Evolutionary conservation across 1,140 invertebrate genomes (phyloP), one percentile per base, ranked within the genome.

Genomic region (Nasonia giraulti): DNA sequence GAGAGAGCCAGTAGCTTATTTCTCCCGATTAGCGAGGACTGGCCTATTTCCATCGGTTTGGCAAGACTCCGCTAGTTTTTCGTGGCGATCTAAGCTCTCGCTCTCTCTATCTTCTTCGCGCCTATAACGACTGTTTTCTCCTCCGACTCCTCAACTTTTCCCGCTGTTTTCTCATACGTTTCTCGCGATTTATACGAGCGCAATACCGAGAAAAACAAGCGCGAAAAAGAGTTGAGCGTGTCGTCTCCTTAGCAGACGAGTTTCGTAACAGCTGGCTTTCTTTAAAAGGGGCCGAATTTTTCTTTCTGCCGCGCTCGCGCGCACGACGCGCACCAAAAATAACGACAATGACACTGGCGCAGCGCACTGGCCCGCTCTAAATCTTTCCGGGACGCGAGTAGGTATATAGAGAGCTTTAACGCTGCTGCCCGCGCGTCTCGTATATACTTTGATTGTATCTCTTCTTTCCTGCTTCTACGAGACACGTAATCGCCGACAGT

Each of bases 31-130:
- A 77, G 37, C 66, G 47, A 50, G 20, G 68, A 84, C 75, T 84
- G 83, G 77, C 83, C 83, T 84, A 80, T 84, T 84, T 84, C 68
- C 68, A 84, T 74, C 77, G 66, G 23, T 84, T 84, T 84, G 76
- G 76, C 83, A 84, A 80, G 77, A 66, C 47, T 66, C 50, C 12
- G 62, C 8, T 11, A 68, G 14, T 83, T 69, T 84, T 80, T 74
- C 44, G 62, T 69, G 12, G 76, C 62, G 47, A 82, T 80, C 68
- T 80, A 62, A 62, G 55, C 55, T 62, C 55, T n/a, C 55, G 2
- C 17, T 68, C 27, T 33, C 33, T 68, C 47, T 62, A 5, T 62
- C 17, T n/a, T 31, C 8, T 31, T 80, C 66, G 8, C 12, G 11
- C 2, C 66, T 73, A 73, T 37, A 71, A n/a, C 55, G 17, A n/a